Percentiles rank a stretch among this genome's conserved stretches.
These are phyloP conservation scores for Lomographa bimaculata DNA, from an alignment of 2,888 invertebrate genomes.

Conservation along the genomic window DNA sequence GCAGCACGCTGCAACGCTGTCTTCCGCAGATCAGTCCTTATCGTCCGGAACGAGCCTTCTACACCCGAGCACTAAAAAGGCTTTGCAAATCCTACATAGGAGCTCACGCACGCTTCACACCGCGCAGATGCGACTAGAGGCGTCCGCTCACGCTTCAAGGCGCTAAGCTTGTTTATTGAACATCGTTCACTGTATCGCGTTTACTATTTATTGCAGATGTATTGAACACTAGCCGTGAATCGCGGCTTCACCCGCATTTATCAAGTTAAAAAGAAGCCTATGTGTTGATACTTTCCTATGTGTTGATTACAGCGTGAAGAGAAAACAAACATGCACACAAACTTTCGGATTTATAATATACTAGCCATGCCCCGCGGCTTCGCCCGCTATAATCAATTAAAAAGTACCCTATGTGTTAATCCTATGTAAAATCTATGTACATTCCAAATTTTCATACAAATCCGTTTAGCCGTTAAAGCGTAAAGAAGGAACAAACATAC, in stretches of 20 bases:
- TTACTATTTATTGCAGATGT: constrained; percentile 38
- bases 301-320: too few relatives aligned
- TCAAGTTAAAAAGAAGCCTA: neutral
- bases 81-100: constrained; percentile 52
- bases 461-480: too few relatives aligned
- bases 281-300: too few relatives aligned
- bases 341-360: too few relatives aligned
- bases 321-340: too few relatives aligned
- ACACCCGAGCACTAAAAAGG: constrained; percentile 60
- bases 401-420: too few relatives aligned
- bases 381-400: too few relatives aligned
- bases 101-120: constrained; percentile 50
- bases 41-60: constrained; percentile 71
- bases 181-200: constrained; percentile 47
- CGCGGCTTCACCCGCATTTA: constrained; percentile 23
- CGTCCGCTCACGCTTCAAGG: constrained; percentile 56
- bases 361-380: too few relatives aligned
- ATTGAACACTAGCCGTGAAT: constrained; percentile 21
- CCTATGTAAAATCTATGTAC: too few relatives aligned
- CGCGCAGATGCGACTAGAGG: constrained; percentile 45
- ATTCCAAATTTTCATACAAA: too few relatives aligned
- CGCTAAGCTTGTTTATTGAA: constrained; percentile 64
- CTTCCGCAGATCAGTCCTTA: constrained; percentile 82
- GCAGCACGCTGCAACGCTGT: constrained; percentile 76
- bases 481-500: too few relatives aligned